phyloP scores from a whole-genome alignment of 2,113 vertebrate species.

The Urocolius indicus region DNA sequence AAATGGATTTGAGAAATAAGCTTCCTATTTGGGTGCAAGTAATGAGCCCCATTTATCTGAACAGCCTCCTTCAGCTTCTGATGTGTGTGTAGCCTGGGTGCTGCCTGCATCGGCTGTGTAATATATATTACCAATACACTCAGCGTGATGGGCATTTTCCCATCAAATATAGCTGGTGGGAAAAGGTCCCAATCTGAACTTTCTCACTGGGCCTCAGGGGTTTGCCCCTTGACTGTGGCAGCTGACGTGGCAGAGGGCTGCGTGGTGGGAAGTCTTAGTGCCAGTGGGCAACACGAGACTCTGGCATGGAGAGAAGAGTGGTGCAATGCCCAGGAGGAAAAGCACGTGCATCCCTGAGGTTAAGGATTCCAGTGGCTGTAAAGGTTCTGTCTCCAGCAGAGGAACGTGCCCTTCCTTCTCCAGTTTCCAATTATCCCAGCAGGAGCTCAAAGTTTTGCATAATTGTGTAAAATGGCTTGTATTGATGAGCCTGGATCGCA shows the following conservation, averaged over 20 bases:
- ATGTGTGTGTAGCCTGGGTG: background rate
- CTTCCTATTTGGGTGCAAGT: background rate
- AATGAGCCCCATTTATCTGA: background rate
- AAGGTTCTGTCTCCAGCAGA: background rate
- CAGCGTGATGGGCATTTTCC: background rate
- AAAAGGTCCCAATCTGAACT: background rate
- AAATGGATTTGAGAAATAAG: background rate
- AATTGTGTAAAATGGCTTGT: background rate
- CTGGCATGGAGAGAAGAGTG: background rate
- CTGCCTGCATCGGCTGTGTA: background rate
- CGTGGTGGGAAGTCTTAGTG: background rate
- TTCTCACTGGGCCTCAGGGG: background rate
- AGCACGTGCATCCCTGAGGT: rapidly evolving
- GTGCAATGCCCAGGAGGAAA: background rate
- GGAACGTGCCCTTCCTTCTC: background rate
- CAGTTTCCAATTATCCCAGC: background rate
- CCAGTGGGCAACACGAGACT: background rate
- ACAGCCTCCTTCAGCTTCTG: background rate
- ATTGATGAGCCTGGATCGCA: background rate
- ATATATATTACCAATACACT: background rate
- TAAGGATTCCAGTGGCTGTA: background rate
- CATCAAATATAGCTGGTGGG: background rate
- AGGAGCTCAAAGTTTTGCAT: background rate
- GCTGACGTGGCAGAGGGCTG: background rate
- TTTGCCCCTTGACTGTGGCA: background rate